Base-by-base conservation (phyloP, 2,113 vertebrate genomes). In the Gasterosteus nipponicus region DNA sequence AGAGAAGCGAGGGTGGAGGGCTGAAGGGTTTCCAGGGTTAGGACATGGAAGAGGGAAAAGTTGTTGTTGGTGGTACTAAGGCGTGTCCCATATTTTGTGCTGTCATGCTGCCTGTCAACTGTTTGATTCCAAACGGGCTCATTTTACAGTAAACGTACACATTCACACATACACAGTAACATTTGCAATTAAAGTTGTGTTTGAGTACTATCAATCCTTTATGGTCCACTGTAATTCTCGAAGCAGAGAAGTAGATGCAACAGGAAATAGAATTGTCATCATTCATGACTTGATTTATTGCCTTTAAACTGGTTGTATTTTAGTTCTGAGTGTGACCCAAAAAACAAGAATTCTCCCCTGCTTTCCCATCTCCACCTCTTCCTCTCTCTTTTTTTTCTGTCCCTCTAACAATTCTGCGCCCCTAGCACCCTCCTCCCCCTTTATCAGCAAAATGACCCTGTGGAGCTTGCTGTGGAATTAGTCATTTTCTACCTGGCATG, bases 401-500 rank as follows among this genome's bases (percentile, higher is more conserved):
- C 83, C 83, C 82, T 78, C 73, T 85, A 67, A 89, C 62, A 51
- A 84, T 80, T 82, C 79, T 82, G 66, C 53, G 38, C 86, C 87
- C 77, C 71, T 54, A 65, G 57, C 73, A 71, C 82, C 89, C 77
- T 78, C 83, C 82, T 73, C 87, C 69, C 79, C 84, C 87, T 91
- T 89, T 91, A 91, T 91, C 90, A 91, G 89, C 90, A 87, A 90
- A 92, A 91, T 91, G 84, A 91, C 89, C 82, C 89, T 90, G 86
- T 90, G 83, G 75, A 76, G 82, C 83, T 71, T 73, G 79, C 89
- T 88, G 85, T 44, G 70, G 87, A 88, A 92, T 93, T 91, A 89
- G 86, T 93, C 89, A 92, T 93, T 92, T 90, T 91, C 86, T 89
- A 90, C 89, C 88, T 90, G 87, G 90, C 91, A 88, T 86, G 86